Percentiles rank a stretch among this genome's conserved stretches.
Conservation (phyloP, 1,140 invertebrate species). For the Drosophila bocqueti region DNA sequence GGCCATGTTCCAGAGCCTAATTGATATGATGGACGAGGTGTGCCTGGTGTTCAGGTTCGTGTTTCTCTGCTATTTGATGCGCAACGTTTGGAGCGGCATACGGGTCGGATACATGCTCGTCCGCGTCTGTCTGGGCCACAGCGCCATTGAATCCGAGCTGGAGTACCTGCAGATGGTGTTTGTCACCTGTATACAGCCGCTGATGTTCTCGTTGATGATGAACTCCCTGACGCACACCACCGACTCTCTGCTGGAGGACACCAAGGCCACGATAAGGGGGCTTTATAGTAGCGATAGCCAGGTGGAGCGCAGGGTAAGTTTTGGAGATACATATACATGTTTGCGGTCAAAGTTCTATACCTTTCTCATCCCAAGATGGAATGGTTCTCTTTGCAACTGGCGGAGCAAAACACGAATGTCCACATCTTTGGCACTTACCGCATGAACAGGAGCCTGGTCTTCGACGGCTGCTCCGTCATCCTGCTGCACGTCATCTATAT, state of each 20-base stretch:
- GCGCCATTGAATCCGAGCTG: slow-evolving; percentile 21
- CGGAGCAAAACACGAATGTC: slow-evolving; percentile 32
- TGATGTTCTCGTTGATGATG: slow-evolving; percentile 12
- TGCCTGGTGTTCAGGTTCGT: slow-evolving; percentile 29
- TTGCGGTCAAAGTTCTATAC: accelerated
- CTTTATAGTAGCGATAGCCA: not conserved
- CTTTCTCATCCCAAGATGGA: slow-evolving; percentile 18
- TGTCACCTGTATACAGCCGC: slow-evolving; percentile 17
- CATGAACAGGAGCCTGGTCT: slow-evolving; percentile 37
- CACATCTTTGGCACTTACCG: slow-evolving; percentile 27
- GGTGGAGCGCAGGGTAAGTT: slow-evolving; percentile 42
- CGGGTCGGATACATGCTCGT: slow-evolving; percentile 33
- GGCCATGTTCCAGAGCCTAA: slow-evolving; percentile 10
- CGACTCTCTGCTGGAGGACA: slow-evolving; percentile 5
- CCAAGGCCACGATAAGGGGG: not conserved
- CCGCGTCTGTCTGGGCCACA: slow-evolving; percentile 24
- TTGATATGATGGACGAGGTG: slow-evolving; percentile 26
- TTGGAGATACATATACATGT: not conserved
- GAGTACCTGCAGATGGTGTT: slow-evolving; percentile 19
- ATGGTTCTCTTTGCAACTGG: slow-evolving; percentile 46
- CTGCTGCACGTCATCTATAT: slow-evolving; percentile 52
- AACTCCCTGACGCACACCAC: slow-evolving; percentile 13
- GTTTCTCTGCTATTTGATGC: slow-evolving; percentile 25
- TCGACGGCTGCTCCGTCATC: slow-evolving; percentile 19
- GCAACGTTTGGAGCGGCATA: slow-evolving; percentile 37